These are phyloP conservation scores for Ammospiza nelsoni DNA, from an alignment of 2,113 vertebrate species.

Conservation along the genomic window DNA sequence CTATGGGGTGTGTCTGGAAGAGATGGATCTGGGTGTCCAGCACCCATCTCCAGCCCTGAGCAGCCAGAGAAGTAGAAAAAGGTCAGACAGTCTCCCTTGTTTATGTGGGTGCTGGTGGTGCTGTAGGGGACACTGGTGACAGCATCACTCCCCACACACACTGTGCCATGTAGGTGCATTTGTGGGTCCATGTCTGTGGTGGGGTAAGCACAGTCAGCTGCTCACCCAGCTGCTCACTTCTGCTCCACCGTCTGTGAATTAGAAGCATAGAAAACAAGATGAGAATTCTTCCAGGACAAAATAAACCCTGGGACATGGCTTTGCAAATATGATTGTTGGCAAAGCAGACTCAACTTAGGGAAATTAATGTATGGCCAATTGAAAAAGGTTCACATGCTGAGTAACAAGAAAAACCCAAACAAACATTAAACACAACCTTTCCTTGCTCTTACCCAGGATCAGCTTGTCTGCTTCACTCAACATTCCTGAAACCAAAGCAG, in stretches of 20 bases:
- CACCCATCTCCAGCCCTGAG: background rate
- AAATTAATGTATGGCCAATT: background rate
- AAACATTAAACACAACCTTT: background rate
- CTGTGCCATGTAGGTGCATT: background rate
- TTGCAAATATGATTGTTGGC: background rate
- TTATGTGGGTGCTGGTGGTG: background rate
- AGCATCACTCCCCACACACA: background rate
- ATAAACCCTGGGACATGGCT: background rate
- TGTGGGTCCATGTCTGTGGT: background rate
- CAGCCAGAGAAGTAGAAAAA: background rate
- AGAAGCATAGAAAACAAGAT: background rate
- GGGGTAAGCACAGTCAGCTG: background rate
- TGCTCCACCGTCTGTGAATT: background rate
- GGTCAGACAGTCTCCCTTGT: background rate
- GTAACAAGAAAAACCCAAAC: background rate
- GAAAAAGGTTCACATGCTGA: background rate
- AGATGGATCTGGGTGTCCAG: background rate
- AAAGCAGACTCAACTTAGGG: background rate
- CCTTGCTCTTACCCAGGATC: background rate
- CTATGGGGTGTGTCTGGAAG: background rate
- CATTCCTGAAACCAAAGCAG: background rate
- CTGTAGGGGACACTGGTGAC: rapidly evolving
- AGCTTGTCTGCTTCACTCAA: background rate
- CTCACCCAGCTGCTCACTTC: background rate
- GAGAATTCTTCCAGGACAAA: background rate